phyloP scores from a whole-genome alignment of 2,888 invertebrate species.

The Cataglyphis rosenhaueri region DNA sequence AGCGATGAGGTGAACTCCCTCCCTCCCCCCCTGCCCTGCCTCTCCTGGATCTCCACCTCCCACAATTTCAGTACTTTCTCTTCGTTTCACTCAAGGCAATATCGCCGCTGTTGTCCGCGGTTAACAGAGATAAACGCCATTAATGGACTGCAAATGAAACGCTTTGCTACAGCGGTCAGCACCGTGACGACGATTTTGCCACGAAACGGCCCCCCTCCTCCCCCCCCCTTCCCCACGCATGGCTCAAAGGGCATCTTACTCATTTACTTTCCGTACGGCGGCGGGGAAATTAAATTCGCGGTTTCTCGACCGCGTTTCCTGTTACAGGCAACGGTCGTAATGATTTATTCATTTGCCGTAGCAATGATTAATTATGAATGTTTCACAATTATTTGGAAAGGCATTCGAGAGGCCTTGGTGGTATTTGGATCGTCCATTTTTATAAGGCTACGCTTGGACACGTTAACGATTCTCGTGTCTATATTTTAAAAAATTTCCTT shows the following conservation, averaged over 20 bases:
- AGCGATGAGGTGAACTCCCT: neutral
- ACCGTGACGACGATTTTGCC: slow-evolving; percentile 58
- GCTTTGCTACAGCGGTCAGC: slow-evolving; percentile 50
- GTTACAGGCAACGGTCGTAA: slow-evolving; percentile 50
- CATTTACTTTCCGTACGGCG: slow-evolving; percentile 48
- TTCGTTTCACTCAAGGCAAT: slow-evolving; percentile 46
- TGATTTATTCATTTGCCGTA: slow-evolving; percentile 55
- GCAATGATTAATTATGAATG: slow-evolving; percentile 61
- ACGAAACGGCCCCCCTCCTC: neutral
- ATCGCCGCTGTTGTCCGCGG: slow-evolving; percentile 18
- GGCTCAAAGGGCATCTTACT: slow-evolving; percentile 65
- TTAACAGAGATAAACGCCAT: slow-evolving; percentile 59
- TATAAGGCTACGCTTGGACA: neutral
- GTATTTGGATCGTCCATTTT: neutral
- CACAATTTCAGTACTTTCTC: slow-evolving; percentile 63
- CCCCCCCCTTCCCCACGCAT: neutral
- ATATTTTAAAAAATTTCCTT: neutral
- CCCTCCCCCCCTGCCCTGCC: no score
- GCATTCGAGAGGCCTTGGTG: neutral
- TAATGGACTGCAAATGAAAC: slow-evolving; percentile 58
- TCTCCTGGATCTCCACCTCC: neutral
- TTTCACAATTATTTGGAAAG: slow-evolving; percentile 49
- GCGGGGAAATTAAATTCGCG: slow-evolving; percentile 69
- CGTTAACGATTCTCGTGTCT: neutral
- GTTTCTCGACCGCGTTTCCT: slow-evolving; percentile 73